A percentile compares a stretch with the other conserved stretches of the same genome.
Evolutionary conservation across 2,113 vertebrate genomes (phyloP).

Genomic region (Pyrgilauda ruficollis): DNA sequence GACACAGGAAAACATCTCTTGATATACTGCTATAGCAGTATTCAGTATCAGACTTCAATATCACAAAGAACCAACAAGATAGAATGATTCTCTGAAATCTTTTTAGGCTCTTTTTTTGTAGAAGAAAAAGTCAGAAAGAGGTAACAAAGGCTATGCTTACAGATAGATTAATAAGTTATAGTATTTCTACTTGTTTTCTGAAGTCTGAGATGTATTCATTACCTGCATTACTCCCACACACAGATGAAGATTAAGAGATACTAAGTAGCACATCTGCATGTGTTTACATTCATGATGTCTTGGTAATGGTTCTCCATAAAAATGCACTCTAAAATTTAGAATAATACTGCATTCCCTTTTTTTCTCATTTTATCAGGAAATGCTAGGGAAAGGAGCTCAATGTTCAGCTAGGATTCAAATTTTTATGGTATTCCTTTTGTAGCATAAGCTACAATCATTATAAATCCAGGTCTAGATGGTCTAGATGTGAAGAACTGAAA

Average conservation of each 20-base stretch:
- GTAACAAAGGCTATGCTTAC: not conserved
- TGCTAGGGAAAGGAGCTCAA: not conserved
- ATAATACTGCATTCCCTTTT: not conserved
- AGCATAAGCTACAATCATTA: not conserved
- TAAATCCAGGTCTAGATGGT: not conserved
- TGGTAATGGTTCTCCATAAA: not conserved
- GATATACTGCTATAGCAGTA: not conserved
- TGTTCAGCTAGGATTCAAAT: not conserved
- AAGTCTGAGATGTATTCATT: not conserved
- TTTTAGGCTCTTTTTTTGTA: not conserved
- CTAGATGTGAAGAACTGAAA: not conserved
- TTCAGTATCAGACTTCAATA: not conserved
- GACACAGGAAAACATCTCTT: not conserved
- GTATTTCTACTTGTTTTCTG: not conserved
- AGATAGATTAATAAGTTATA: not conserved
- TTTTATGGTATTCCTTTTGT: not conserved
- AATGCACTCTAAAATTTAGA: not conserved
- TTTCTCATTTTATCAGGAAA: not conserved
- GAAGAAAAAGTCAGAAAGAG: not conserved
- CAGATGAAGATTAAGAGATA: not conserved
- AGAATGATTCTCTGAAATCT: not conserved
- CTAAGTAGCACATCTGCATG: not conserved
- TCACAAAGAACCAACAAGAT: not conserved
- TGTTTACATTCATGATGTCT: not conserved
- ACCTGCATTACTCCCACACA: not conserved